Evolutionary conservation across 2,113 vertebrate genomes (phyloP), one percentile per base, ranked within the genome.

Genomic region (Phocoena phocoena): DNA sequence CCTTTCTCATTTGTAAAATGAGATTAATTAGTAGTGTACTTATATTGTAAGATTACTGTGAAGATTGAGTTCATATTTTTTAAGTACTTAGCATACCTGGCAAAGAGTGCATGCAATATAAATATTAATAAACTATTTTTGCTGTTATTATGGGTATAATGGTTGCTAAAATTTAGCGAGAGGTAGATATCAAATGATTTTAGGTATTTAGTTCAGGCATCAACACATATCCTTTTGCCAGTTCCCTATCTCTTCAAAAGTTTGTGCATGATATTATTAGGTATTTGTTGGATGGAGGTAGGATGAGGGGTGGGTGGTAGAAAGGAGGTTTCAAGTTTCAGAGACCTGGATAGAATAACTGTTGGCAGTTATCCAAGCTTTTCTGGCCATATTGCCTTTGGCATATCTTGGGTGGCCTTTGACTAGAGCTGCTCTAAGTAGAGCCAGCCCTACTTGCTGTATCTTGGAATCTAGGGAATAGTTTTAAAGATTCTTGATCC

Each of bases 361-460:
- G 0, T 76, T 85, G 73, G 93, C 58, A 70, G n/a, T 53, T 67
- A 47, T 50, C 67, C 62, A 41, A 71, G 63, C 74, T 82, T 82
- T 97, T 90, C 68, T 95, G 68, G 67, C 79, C 41, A 47, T 58
- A 41, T 74, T 41, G n/a, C 89, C 70, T 76, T 74, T 76, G 86
- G 79, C 77, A 21, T 91, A 50, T 90, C 47, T 90, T 93, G 88
- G 65, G 55, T 94, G 95, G 70, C 89, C 76, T 92, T 91, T 93
- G 41, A 96, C 28, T 82, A 36, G 41, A 62, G 50, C 38, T 88
- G 41, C 47, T 88, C 6, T 79, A 44, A 85, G 28, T 70, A 84
- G 44, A 90, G 58, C 38, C 91, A 74, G 41, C 14, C 33, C 17
- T 68, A 15, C 77, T 80, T 63, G 50, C 63, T 84, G 3, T 80